These are phyloP conservation scores for Clunio marinus DNA, from an alignment of 2,888 invertebrate genomes.

Conservation along the genomic window DNA sequence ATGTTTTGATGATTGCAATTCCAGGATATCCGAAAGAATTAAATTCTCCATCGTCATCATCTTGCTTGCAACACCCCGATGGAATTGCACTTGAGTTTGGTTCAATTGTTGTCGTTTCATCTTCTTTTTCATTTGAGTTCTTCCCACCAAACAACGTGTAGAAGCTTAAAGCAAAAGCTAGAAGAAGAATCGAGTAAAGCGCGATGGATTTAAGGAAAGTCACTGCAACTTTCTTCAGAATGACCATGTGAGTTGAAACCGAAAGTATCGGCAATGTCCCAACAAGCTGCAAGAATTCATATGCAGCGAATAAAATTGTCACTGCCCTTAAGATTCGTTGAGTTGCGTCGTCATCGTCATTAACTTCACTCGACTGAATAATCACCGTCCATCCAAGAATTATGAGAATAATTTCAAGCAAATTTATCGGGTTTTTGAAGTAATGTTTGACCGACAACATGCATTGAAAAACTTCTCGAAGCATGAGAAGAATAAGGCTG, in stretches of 20 bases:
- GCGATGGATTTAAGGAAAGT: slow-evolving; percentile 75
- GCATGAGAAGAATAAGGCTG: slow-evolving; percentile 55
- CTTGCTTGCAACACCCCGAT: slow-evolving; percentile 39
- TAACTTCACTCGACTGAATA: slow-evolving; percentile 52
- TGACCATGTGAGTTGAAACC: slow-evolving; percentile 76
- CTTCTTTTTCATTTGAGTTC: slow-evolving; percentile 49
- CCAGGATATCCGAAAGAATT: slow-evolving; percentile 66
- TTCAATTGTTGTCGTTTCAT: slow-evolving; percentile 25
- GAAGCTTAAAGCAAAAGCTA: slow-evolving; percentile 78
- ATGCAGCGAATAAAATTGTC: slow-evolving; percentile 69
- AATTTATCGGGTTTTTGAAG: slow-evolving; percentile 14
- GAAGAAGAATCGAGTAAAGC: slow-evolving; percentile 74
- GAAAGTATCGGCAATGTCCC: slow-evolving; percentile 67
- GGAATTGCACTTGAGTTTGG: slow-evolving; percentile 47
- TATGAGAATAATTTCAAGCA: slow-evolving; percentile 25
- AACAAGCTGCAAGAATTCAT: slow-evolving; percentile 71
- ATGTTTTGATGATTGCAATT: slow-evolving; percentile 72
- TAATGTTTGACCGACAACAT: slow-evolving; percentile 49
- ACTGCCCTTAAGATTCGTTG: slow-evolving; percentile 67
- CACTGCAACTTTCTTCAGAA: slow-evolving; percentile 74
- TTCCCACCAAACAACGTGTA: slow-evolving; percentile 64
- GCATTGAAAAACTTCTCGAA: slow-evolving; percentile 69
- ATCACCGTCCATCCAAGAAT: slow-evolving; percentile 44
- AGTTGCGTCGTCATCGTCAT: slow-evolving; percentile 53
- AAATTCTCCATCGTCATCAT: slow-evolving; percentile 55